Base-by-base conservation (phyloP, 2,888 invertebrate genomes). In the Subacronicta megacephala region DNA sequence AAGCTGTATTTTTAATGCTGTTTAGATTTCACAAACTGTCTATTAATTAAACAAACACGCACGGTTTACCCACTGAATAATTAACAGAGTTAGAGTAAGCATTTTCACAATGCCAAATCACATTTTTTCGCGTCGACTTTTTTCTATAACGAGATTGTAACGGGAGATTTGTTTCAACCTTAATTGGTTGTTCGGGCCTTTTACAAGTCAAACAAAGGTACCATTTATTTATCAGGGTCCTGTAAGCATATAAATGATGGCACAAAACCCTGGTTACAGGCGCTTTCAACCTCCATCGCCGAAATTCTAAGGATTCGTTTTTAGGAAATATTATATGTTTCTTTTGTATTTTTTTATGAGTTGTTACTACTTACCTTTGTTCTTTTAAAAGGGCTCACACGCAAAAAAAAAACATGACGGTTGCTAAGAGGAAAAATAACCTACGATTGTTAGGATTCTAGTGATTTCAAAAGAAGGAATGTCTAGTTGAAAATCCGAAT, bases 151-250 rank as follows among this genome's bases (percentile, higher is more conserved):
- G 72, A 71, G 59, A 49, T 45, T 62, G 58, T 74, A 51, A 74
- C 56, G 9, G 52, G 23, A 52, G 58, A 56, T 54, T 75, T 71
- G 62, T 71, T 55, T 47, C 29, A n/a, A 16, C 52, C 59, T 42
- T 75, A 75, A 72, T 66, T 71, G 72, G 59, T 57, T 70, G 55
- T 69, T 72, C 40, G 36, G 45, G 38, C 43, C 45, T 35, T 75
- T 71, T 35, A 57, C 53, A 62, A 75, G 61, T 74, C 45, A 65
- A 65, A 71, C 52, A 58, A 75, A 75, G 52, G 60, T 51, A 54
- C 46, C 23, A 42, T 62, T 60, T 66, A 66, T 72, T 66, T 62
- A 66, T 70, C 65, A 55, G 53, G 57, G 52, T 51, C 16, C 44
- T 17, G 9, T 20, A 17, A 18, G 16, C 17, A 58, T 42, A 53